These are phyloP conservation scores for Papilio protenor DNA, from an alignment of 2,888 invertebrate species.

Conservation along the genomic window DNA sequence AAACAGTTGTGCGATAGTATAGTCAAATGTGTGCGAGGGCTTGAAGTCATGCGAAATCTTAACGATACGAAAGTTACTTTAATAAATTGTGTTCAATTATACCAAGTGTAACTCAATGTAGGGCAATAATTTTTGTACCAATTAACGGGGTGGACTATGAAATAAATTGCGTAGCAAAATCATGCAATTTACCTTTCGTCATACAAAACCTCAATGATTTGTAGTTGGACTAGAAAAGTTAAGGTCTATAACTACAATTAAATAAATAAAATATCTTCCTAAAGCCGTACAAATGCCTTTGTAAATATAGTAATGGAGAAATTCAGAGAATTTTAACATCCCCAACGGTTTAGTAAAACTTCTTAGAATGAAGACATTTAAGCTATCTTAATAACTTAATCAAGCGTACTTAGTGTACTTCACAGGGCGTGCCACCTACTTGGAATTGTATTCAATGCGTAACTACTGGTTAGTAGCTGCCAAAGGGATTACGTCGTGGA, in stretches of 20 bases:
- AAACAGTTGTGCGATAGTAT: too few species aligned
- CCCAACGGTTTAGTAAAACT: constrained; percentile 6
- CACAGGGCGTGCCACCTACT: constrained; percentile 39
- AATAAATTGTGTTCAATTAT: neutral
- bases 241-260: neutral
- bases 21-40: too few species aligned
- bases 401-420: constrained; percentile 20
- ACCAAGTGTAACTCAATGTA: neutral
- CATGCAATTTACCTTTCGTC: neutral
- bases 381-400: constrained; percentile 29
- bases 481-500: constrained; percentile 45
- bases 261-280: neutral
- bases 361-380: constrained; percentile 25
- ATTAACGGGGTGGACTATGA: neutral
- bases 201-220: neutral
- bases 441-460: constrained; percentile 42
- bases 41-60: too few species aligned
- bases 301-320: neutral
- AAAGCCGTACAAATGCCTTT: neutral
- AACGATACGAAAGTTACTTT: neutral
- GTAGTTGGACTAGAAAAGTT: neutral
- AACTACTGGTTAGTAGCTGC: constrained; percentile 48
- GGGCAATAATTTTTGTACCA: neutral
- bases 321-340: neutral
- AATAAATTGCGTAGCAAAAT: neutral